Base-by-base conservation (phyloP, 2,888 invertebrate genomes). In the Orthosia gothica region DNA sequence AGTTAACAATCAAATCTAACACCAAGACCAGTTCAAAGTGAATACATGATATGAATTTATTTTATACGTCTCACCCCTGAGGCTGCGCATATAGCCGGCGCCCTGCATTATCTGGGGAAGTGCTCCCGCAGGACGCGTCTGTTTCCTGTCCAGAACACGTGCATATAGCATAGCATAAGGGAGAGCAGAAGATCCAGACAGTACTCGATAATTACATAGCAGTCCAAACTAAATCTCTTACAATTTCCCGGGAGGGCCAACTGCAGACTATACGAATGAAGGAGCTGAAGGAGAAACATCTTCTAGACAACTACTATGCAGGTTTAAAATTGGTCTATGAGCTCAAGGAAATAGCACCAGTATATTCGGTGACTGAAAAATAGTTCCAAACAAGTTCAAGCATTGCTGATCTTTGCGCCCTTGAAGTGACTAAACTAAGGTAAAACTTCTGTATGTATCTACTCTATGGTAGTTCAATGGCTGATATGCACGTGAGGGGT, bases 111-210 rank as follows among this genome's bases (percentile, higher is more conserved):
- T 83, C 86, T 79, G 62, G 76, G 79, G 78, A 84, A 81, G 79
- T 67, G 76, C 73, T 68, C 82, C 79, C 84, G 59, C 73, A 81
- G 76, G 77, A 74, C 79, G 80, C 76, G 83, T 84, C 88, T 89
- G 88, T 84, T 89, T 87, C 84, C 87, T 84, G 81, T 84, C 80
- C 65, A 62, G 69, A 62, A 67, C 69, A 77, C 76, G 75, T 67
- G 76, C 71, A 64, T 54, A 15, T 23, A 18, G 5, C 40, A 59
- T 2, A 11, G 3, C 47, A 16, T 15, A 68, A 26, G 16, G 3
- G 18, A 5, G 15, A 18, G 0, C 62, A 76, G 63, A 73, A 74
- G 50, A 11, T 23, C 16, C 55, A 40, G 40, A 32, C 32, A 32
- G 0, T 32, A 32, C 7, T 32, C 5, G 32, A 40, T 9, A 40